Percentiles rank a stretch among this genome's conserved stretches.
Conservation (phyloP, 1,140 invertebrate species). For the Zeugodacus cucurbitae region DNA sequence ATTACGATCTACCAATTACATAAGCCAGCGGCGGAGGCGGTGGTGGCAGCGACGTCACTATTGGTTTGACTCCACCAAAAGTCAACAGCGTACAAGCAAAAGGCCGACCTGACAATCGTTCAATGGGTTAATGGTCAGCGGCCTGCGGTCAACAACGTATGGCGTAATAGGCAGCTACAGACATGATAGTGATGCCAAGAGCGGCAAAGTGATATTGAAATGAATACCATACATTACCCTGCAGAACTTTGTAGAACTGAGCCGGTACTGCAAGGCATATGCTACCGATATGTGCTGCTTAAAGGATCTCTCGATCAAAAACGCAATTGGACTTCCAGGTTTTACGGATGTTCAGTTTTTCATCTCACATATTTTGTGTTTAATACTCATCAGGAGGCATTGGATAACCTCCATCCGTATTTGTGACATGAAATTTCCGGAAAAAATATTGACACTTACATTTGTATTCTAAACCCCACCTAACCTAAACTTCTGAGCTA, state of each 20-base stretch:
- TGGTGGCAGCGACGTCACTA: background rate
- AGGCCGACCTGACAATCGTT: background rate
- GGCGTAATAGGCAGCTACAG: background rate
- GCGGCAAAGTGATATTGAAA: background rate
- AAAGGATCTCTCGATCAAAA: too few relatives aligned
- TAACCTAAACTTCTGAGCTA: background rate
- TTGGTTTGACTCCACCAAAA: background rate
- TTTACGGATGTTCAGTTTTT: too few relatives aligned
- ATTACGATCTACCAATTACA: background rate
- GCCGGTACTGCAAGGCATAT: too few relatives aligned
- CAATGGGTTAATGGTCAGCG: background rate
- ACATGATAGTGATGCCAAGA: background rate
- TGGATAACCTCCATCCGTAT: too few relatives aligned
- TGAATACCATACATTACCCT: background rate
- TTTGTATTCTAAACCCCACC: background rate
- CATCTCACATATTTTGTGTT: too few relatives aligned
- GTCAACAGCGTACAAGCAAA: background rate
- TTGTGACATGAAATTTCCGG: too few relatives aligned
- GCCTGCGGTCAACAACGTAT: background rate
- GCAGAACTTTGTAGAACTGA: background rate
- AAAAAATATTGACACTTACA: too few relatives aligned
- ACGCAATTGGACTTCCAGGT: too few relatives aligned
- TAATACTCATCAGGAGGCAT: too few relatives aligned
- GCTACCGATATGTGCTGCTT: too few relatives aligned
- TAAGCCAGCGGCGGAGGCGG: background rate